Percentiles rank a stretch among this genome's conserved stretches.
Evolutionary conservation across 1,140 invertebrate genomes (phyloP).

Genomic region (Eulimnadia texana): DNA sequence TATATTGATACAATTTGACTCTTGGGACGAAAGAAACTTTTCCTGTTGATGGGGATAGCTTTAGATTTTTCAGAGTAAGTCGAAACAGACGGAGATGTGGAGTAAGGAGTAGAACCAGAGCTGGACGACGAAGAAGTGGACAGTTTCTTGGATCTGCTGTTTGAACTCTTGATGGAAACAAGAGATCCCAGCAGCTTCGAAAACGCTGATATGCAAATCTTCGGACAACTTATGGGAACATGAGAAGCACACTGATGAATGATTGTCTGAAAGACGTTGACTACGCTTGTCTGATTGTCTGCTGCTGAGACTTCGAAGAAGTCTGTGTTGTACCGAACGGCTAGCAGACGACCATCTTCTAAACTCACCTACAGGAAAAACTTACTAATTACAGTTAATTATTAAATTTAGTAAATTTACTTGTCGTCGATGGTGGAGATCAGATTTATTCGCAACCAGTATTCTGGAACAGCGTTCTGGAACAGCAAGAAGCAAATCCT

Average conservation of each 20-base stretch:
- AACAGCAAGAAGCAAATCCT: neutral
- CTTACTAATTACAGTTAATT: neutral
- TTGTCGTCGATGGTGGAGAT: slow-evolving; percentile 3
- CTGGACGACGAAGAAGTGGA: neutral
- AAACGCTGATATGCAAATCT: neutral
- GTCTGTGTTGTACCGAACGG: neutral
- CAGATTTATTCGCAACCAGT: slow-evolving; percentile 2
- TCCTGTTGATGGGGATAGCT: neutral
- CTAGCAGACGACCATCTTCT: neutral
- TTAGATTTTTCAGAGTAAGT: neutral
- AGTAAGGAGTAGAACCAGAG: neutral
- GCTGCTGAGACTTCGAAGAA: slow-evolving; percentile 9
- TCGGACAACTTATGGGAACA: neutral
- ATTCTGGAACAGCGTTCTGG: neutral
- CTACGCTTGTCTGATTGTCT: neutral
- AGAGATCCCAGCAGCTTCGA: slow-evolving; percentile 4
- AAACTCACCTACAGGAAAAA: neutral
- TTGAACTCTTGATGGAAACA: neutral
- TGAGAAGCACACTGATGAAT: neutral
- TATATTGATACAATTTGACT: neutral
- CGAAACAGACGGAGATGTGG: neutral
- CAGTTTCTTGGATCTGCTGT: neutral
- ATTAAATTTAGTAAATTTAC: neutral
- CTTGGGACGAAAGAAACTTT: neutral
- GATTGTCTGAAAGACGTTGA: neutral